phyloP scores from a whole-genome alignment of 2,888 invertebrate species.

The Himalopsyche tibetana region DNA sequence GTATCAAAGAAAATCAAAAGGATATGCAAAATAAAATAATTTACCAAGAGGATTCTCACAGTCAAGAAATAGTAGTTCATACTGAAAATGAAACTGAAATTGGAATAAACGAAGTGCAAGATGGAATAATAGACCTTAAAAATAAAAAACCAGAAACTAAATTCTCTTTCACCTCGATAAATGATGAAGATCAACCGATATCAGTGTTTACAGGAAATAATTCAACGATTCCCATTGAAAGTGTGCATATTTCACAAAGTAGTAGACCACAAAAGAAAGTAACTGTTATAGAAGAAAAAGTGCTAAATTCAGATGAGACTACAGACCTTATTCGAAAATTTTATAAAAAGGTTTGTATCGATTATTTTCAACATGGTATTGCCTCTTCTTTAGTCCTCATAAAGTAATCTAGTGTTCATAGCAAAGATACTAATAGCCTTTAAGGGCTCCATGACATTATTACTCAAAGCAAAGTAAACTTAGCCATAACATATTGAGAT shows the following conservation, averaged over 20 bases:
- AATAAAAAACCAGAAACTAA: background rate
- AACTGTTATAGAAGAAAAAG: slow-evolving; percentile 8
- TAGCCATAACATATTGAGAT: too few species aligned
- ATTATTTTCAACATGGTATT: background rate
- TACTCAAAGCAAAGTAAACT: too few species aligned
- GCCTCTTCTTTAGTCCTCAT: too few species aligned
- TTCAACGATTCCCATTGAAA: background rate
- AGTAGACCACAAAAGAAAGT: slow-evolving; percentile 28
- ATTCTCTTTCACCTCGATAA: background rate
- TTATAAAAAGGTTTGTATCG: slow-evolving; percentile 26
- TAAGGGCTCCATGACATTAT: too few species aligned
- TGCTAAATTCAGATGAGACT: slow-evolving; percentile 48
- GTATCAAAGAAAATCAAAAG: too few species aligned
- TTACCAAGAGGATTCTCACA: background rate
- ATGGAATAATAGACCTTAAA: background rate
- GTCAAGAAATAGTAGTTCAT: background rate
- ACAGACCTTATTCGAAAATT: slow-evolving; percentile 33
- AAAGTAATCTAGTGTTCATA: too few species aligned
- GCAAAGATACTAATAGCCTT: too few species aligned
- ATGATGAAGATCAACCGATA: background rate
- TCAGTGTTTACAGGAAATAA: background rate
- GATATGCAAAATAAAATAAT: background rate
- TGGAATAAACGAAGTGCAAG: background rate
- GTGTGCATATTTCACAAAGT: background rate
- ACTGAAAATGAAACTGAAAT: background rate